These are phyloP conservation scores for Cephalopterus ornatus DNA, from an alignment of 2,113 vertebrate genomes.

Conservation along the genomic window DNA sequence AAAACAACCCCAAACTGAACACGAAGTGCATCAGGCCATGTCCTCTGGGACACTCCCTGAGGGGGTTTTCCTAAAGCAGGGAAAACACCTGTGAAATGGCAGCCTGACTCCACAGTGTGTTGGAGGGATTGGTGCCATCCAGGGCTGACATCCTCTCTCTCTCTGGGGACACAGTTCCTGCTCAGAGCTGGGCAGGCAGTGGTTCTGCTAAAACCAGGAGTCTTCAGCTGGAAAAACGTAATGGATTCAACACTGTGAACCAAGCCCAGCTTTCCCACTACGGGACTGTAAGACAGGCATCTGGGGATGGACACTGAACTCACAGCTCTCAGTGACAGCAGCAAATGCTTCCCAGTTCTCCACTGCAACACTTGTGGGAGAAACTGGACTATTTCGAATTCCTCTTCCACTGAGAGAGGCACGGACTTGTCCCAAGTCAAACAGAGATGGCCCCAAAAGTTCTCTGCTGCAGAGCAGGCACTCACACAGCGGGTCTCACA, in stretches of 20 bases:
- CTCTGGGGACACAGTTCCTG: neutral
- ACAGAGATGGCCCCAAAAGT: neutral
- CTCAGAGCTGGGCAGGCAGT: neutral
- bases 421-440: neutral
- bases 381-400: neutral
- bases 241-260: neutral
- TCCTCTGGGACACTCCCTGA: neutral
- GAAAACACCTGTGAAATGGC: neutral
- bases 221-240: neutral
- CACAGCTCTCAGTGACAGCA: neutral
- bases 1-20: neutral
- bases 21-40: neutral
- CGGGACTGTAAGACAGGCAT: neutral
- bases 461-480: neutral
- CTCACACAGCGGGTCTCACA: neutral
- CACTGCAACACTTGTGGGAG: neutral
- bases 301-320: neutral
- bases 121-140: neutral
- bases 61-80: neutral
- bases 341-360: neutral
- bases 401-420: neutral
- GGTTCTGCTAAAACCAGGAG: neutral
- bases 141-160: neutral
- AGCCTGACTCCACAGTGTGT: neutral
- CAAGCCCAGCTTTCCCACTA: neutral